These are phyloP conservation scores for Cyphomyrus discorhynchus DNA, from an alignment of 2,113 vertebrate genomes.

Conservation along the genomic window DNA sequence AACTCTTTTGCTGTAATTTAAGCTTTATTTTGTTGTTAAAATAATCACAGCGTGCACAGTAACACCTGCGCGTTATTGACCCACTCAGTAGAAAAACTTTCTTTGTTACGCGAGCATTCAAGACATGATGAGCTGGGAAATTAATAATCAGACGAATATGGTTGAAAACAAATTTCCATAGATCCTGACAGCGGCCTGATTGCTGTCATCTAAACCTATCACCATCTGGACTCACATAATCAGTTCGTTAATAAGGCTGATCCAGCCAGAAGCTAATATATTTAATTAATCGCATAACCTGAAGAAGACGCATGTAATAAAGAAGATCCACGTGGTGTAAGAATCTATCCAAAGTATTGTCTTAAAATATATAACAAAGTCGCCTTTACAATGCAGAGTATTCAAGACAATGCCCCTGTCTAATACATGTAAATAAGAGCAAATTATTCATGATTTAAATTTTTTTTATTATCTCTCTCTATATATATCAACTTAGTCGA, in stretches of 20 bases:
- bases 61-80: not conserved
- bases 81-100: not conserved
- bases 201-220: not conserved
- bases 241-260: not conserved
- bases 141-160: not conserved
- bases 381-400: not conserved
- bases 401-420: not conserved
- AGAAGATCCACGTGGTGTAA: not conserved
- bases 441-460: not conserved
- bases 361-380: not conserved
- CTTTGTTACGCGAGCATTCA: not conserved
- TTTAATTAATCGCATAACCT: not conserved
- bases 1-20: not conserved
- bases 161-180: not conserved
- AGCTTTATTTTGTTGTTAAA: not conserved
- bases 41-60: not conserved
- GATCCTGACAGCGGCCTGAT: not conserved
- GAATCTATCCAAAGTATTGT: not conserved
- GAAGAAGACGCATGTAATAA: not conserved
- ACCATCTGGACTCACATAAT: not conserved
- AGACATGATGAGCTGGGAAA: not conserved
- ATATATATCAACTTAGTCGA: not conserved
- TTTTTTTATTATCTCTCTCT: not conserved
- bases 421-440: not conserved
- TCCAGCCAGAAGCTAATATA: not conserved